Percentiles rank a stretch among this genome's conserved stretches.
Evolutionary conservation across 2,888 invertebrate genomes (phyloP).

Genomic region (Gastracanthus pulcherrimus): DNA sequence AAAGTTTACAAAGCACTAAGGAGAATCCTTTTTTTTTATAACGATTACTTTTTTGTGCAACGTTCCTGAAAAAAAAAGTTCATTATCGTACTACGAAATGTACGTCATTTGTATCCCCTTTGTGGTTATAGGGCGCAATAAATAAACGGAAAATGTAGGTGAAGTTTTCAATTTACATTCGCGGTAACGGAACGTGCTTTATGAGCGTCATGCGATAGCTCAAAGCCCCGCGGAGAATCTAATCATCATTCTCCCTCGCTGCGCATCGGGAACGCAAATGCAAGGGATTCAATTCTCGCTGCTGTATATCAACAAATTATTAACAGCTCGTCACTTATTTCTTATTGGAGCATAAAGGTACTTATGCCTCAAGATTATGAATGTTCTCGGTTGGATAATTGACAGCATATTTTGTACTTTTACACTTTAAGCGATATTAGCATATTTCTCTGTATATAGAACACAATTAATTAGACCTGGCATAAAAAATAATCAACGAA

Average conservation of each 20-base stretch:
- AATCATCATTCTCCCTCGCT: slow-evolving; percentile 27
- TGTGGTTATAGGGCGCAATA: slow-evolving; percentile 11
- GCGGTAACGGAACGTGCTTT: slow-evolving; percentile 14
- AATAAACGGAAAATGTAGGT: slow-evolving; percentile 33
- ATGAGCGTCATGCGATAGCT: no score
- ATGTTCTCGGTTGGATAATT: background rate
- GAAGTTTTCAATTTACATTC: slow-evolving; percentile 24
- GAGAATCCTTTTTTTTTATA: background rate
- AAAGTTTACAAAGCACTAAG: background rate
- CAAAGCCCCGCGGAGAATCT: slow-evolving; percentile 18
- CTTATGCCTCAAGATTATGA: background rate
- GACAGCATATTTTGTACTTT: background rate
- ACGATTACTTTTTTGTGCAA: background rate
- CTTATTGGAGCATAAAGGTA: slow-evolving; percentile 31
- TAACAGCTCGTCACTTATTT: slow-evolving; percentile 25
- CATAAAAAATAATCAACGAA: background rate
- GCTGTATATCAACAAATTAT: background rate
- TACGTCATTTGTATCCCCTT: slow-evolving; percentile 15
- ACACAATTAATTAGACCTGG: background rate
- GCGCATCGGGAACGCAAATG: slow-evolving; percentile 16
- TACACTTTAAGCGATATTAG: background rate
- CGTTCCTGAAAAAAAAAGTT: slow-evolving; percentile 16
- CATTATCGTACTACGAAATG: slow-evolving; percentile 22
- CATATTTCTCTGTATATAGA: background rate
- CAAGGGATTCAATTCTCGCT: slow-evolving; percentile 22